These are phyloP conservation scores for Macaria notata DNA, from an alignment of 2,888 invertebrate genomes.

Conservation along the genomic window DNA sequence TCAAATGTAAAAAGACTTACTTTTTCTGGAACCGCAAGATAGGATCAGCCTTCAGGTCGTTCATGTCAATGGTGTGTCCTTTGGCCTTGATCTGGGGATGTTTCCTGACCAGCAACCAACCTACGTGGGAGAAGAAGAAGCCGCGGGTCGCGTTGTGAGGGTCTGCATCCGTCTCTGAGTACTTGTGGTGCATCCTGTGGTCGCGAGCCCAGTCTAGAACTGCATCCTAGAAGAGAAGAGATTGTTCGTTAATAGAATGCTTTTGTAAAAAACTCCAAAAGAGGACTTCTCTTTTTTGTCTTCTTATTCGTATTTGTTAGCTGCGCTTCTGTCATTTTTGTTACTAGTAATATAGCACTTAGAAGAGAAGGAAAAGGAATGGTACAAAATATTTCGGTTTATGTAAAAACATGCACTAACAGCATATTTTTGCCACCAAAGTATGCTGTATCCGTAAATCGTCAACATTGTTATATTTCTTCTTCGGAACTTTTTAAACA, in stretches of 20 bases:
- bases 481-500: no score
- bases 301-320: no score
- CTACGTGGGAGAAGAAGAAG: constrained; percentile 97
- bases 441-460: no score
- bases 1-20: constrained; percentile 77
- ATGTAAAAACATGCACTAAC: no score
- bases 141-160: constrained; percentile 96
- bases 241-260: not conserved
- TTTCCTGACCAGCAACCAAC: constrained; percentile 95
- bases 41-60: constrained; percentile 90
- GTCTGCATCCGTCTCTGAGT: constrained; percentile 96
- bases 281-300: no score
- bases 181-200: constrained; percentile 95
- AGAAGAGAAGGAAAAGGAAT: no score
- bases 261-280: no score
- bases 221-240: constrained; percentile 81
- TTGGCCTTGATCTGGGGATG: constrained; percentile 94
- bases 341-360: no score
- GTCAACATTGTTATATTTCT: no score
- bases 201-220: constrained; percentile 91
- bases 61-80: constrained; percentile 92
- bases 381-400: no score
- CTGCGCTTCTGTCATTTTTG: no score
- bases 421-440: no score
- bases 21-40: constrained; percentile 92